Percentiles rank a stretch among this genome's conserved stretches.
Evolutionary conservation across 1,140 invertebrate species (phyloP).

Genomic region (Drosophila pruinosa): DNA sequence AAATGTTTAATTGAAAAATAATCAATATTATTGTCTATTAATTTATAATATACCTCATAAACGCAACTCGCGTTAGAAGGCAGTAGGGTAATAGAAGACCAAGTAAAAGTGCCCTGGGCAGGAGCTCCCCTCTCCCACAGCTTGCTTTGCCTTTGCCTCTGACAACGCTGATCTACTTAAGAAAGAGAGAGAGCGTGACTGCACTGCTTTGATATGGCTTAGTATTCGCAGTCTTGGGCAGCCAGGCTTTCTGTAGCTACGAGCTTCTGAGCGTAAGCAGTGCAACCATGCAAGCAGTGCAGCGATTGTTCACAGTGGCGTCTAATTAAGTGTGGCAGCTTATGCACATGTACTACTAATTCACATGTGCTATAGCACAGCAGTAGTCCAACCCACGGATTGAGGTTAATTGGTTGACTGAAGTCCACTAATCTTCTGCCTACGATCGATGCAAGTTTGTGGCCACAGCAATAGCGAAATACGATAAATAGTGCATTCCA

Average conservation of each 20-base stretch:
- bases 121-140: background rate
- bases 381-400: background rate
- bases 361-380: background rate
- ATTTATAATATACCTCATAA: background rate
- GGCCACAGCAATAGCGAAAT: background rate
- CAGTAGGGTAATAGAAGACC: background rate
- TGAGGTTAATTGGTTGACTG: background rate
- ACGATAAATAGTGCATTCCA: background rate
- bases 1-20: conserved; percentile 6
- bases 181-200: background rate
- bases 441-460: background rate
- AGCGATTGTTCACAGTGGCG: background rate
- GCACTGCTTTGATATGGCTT: background rate
- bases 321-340: background rate
- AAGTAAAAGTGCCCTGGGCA: background rate
- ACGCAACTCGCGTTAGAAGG: no score
- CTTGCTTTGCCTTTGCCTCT: background rate
- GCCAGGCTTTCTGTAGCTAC: no score
- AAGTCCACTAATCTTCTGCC: background rate
- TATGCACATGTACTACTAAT: background rate
- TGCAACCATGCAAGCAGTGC: background rate
- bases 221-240: no score
- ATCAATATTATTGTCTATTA: conserved; percentile 9
- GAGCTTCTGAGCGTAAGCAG: background rate
- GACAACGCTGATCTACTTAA: background rate